Evolutionary conservation across 1,140 invertebrate species (phyloP).

Genomic region (Nasonia vitripennis): DNA sequence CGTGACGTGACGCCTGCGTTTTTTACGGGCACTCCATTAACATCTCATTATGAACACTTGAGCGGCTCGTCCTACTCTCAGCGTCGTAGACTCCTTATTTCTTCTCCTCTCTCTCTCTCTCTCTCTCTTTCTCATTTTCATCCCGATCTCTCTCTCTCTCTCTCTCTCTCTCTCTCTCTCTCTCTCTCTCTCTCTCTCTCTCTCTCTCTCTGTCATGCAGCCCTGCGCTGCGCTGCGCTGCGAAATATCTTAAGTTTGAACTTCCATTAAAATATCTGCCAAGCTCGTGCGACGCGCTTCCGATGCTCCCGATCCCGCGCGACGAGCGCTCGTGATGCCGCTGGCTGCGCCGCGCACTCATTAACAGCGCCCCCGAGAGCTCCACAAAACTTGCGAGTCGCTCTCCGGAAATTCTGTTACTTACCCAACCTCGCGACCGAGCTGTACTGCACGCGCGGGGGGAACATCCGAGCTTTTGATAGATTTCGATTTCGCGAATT

Average conservation of each 20-base stretch:
- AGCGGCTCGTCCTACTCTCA: conserved; percentile 53
- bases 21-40: conserved; percentile 71
- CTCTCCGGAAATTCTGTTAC: background rate
- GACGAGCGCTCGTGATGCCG: conserved; percentile 27
- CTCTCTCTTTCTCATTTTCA: background rate
- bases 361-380: conserved; percentile 11
- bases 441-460: no score
- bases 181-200: conserved; percentile 10
- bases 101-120: background rate
- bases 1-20: conserved; percentile 66
- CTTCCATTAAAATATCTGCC: conserved; percentile 73
- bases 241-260: conserved; percentile 71
- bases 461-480: no score
- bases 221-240: conserved; percentile 3
- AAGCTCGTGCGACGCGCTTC: conserved; percentile 56
- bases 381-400: conserved; percentile 17
- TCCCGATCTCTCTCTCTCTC: background rate
- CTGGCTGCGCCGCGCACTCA: conserved; percentile 17
- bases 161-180: background rate
- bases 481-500: no score
- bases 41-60: conserved; percentile 73
- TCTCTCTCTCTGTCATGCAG: conserved; percentile 39
- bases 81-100: background rate
- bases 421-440: conserved; percentile 7
- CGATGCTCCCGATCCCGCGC: conserved; percentile 21